Percentiles rank a stretch among this genome's conserved stretches.
Evolutionary conservation across 2,888 invertebrate genomes (phyloP).

Genomic region (Barypeithes pellucidus): DNA sequence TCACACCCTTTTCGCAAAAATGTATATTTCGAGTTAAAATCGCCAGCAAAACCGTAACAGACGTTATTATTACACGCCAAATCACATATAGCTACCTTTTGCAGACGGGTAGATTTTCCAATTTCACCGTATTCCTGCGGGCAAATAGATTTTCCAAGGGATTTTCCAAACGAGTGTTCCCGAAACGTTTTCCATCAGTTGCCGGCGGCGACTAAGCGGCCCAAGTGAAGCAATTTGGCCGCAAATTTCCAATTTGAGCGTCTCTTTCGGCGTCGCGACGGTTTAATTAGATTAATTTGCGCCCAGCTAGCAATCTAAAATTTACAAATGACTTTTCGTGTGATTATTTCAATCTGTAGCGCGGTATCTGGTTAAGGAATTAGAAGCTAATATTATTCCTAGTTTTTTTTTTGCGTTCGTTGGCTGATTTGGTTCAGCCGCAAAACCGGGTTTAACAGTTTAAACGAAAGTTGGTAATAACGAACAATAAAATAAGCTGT

Average conservation of each 20-base stretch:
- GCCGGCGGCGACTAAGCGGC: conserved; percentile 39
- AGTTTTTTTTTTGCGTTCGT: too few relatives aligned
- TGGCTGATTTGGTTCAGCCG: too few relatives aligned
- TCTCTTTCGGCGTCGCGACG: conserved; percentile 40
- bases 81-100: neutral
- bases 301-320: conserved; percentile 27
- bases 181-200: conserved; percentile 24
- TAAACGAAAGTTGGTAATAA: too few relatives aligned
- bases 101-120: conserved; percentile 18
- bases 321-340: conserved; percentile 1
- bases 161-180: conserved; percentile 40
- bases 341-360: neutral
- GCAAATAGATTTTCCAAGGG: conserved; percentile 40
- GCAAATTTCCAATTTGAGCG: conserved; percentile 49
- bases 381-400: too few relatives aligned
- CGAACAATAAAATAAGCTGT: too few relatives aligned
- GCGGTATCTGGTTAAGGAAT: conserved; percentile 6
- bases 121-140: conserved; percentile 23
- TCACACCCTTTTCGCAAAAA: neutral
- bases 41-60: neutral
- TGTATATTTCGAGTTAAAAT: neutral
- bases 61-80: neutral
- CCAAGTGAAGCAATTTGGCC: conserved; percentile 45
- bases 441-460: too few relatives aligned
- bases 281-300: conserved; percentile 42